phyloP scores from a whole-genome alignment of 1,140 invertebrate genomes.

The Elysia chlorotica region DNA sequence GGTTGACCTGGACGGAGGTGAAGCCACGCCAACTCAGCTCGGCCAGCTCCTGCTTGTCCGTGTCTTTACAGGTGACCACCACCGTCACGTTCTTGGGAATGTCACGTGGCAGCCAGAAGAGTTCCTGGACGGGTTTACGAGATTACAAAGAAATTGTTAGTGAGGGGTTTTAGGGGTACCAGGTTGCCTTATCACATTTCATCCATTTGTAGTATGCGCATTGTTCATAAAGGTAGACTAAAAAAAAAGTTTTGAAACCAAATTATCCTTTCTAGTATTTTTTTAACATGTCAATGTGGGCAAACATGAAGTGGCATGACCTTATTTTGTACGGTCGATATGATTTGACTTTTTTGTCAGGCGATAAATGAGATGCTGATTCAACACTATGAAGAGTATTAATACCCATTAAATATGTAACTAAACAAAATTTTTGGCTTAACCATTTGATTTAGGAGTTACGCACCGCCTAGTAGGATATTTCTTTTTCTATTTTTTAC shows the following conservation, averaged over 20 bases:
- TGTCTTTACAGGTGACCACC: slow-evolving; percentile 4
- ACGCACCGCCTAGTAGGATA: too few species aligned
- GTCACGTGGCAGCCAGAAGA: slow-evolving; percentile 14
- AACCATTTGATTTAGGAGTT: too few species aligned
- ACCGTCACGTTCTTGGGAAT: slow-evolving; percentile 2
- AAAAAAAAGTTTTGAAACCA: not conserved
- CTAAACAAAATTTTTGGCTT: too few species aligned
- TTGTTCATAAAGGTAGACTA: not conserved
- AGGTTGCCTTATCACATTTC: too few species aligned
- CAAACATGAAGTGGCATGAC: too few species aligned
- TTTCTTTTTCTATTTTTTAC: too few species aligned
- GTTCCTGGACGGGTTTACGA: slow-evolving; percentile 4
- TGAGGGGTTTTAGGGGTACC: too few species aligned
- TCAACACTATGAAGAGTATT: too few species aligned
- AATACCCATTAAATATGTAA: too few species aligned
- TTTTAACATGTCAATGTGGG: not conserved
- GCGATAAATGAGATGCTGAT: too few species aligned
- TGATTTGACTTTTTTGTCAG: too few species aligned
- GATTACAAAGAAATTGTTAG: not conserved
- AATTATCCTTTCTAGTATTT: not conserved
- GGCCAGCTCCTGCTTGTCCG: not conserved
- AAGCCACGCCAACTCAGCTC: not conserved
- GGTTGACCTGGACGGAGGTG: not conserved
- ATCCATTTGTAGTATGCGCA: not conserved
- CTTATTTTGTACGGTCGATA: too few species aligned